Evolutionary conservation across 2,113 vertebrate species (phyloP).

Genomic region (Fulica atra): DNA sequence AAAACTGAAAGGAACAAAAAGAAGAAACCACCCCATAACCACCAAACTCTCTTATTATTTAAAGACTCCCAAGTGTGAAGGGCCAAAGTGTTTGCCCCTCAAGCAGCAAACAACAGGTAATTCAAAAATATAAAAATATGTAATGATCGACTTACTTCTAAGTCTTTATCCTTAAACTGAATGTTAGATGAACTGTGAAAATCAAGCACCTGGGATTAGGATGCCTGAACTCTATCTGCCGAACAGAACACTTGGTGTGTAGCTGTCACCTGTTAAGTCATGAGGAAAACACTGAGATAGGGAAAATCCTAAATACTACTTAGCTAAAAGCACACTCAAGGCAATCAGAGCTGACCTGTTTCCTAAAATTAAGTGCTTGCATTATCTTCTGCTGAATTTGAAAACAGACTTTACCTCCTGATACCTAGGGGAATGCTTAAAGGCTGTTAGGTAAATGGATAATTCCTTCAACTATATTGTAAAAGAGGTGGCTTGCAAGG

Average conservation of each 20-base stretch:
- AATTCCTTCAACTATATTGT: not conserved
- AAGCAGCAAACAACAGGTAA: not conserved
- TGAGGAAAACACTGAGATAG: not conserved
- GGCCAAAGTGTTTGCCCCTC: not conserved
- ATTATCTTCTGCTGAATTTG: not conserved
- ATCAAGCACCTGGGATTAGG: not conserved
- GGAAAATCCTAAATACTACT: not conserved
- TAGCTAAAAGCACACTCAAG: not conserved
- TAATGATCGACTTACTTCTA: not conserved
- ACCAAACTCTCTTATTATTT: not conserved
- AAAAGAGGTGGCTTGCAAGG: not conserved
- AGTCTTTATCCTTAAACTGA: not conserved
- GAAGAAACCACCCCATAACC: not conserved
- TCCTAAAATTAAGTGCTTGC: not conserved
- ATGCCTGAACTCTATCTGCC: not conserved
- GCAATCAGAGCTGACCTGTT: not conserved
- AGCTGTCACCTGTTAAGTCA: not conserved
- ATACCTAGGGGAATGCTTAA: not conserved
- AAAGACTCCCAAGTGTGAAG: not conserved
- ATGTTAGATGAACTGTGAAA: not conserved
- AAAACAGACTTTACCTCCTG: not conserved
- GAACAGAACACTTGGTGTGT: not conserved
- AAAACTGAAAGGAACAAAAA: not conserved
- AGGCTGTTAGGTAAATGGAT: not conserved
- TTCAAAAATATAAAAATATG: not conserved